Evolutionary conservation across 1,140 invertebrate genomes (phyloP).

Genomic region (Bombus soroeensis): DNA sequence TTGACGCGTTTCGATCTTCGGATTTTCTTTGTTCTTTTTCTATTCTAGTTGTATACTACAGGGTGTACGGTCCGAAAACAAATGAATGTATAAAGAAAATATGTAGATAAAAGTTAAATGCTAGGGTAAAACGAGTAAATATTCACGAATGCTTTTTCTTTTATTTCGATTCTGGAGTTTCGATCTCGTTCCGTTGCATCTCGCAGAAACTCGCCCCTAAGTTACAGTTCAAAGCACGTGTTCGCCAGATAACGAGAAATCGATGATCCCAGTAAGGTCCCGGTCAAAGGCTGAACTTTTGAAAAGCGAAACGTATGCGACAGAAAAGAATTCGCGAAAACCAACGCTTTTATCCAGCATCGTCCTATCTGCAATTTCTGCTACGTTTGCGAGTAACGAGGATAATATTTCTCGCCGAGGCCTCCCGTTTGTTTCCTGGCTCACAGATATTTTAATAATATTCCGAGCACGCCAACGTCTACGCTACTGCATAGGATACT

Average conservation of each 20-base stretch:
- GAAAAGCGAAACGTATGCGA: neutral
- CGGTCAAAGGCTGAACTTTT: neutral
- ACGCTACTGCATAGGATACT: no score
- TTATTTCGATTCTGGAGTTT: neutral
- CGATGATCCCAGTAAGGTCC: neutral
- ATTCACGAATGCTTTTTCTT: neutral
- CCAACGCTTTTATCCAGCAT: no score
- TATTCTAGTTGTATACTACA: no score
- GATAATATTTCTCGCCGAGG: conserved; percentile 4
- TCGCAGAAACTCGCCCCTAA: neutral
- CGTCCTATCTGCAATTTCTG: conserved; percentile 14
- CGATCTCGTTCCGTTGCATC: neutral
- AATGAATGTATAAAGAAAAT: no score
- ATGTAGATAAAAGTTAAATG: no score
- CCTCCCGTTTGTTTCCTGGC: neutral
- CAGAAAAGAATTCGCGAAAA: conserved; percentile 1
- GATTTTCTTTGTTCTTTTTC: no score
- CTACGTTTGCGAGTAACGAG: conserved; percentile 16
- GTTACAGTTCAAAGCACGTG: conserved; percentile 14
- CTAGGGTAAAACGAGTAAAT: neutral
- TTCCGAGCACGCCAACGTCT: neutral
- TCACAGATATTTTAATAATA: neutral
- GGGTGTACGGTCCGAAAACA: no score
- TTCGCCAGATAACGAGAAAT: conserved; percentile 19
- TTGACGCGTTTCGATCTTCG: no score